These are phyloP conservation scores for Hippocampus guttulatus DNA, from an alignment of 2,113 vertebrate species.

Conservation along the genomic window DNA sequence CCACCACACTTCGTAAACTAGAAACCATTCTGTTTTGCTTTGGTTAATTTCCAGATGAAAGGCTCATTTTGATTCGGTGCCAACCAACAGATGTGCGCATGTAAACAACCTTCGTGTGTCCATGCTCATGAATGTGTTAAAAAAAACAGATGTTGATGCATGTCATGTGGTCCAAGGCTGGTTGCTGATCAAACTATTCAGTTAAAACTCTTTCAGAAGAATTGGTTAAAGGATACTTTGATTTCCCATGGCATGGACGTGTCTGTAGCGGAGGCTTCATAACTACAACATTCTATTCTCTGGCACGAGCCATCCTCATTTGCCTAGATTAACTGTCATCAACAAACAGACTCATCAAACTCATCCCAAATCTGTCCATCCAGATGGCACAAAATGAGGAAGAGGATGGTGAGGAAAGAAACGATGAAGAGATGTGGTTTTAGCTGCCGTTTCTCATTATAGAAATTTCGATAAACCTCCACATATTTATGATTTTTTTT, in stretches of 20 bases:
- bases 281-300: constrained; percentile 42
- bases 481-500: too few species aligned
- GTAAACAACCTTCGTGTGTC: background rate
- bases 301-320: constrained; percentile 37
- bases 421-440: constrained; percentile 23
- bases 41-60: background rate
- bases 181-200: constrained; percentile 4
- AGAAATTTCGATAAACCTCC: background rate
- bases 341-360: constrained; percentile 50
- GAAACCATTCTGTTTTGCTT: background rate
- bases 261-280: constrained; percentile 26
- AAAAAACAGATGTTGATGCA: constrained; percentile 5
- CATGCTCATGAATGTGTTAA: constrained; percentile 17
- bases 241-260: constrained; percentile 26
- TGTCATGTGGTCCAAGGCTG: constrained; percentile 5
- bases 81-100: background rate
- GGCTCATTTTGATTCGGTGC: background rate
- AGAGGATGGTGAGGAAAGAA: constrained; percentile 21
- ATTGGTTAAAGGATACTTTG: constrained; percentile 17
- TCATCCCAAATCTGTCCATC: constrained; percentile 60
- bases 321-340: constrained; percentile 58
- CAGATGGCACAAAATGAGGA: constrained; percentile 63
- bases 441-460: constrained; percentile 17
- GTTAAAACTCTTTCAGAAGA: constrained; percentile 20
- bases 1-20: background rate